These are phyloP conservation scores for Chydorus sphaericus DNA, from an alignment of 2,888 invertebrate species.

Conservation along the genomic window DNA sequence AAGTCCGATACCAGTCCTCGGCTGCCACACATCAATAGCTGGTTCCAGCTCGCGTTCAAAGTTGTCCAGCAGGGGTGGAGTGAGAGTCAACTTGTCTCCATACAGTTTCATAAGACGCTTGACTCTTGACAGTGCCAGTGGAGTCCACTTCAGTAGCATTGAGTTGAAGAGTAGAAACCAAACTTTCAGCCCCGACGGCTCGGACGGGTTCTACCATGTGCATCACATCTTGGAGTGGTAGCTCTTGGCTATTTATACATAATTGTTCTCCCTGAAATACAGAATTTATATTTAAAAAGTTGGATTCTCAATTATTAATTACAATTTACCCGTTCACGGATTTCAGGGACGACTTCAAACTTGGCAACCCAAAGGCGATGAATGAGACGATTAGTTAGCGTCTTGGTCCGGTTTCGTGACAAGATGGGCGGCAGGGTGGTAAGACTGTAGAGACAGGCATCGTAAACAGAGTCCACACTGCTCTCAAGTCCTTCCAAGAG, in stretches of 20 bases:
- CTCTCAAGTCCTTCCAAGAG: conserved; percentile 63
- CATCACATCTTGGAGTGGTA: conserved; percentile 41
- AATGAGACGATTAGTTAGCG: conserved; percentile 43
- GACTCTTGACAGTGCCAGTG: too few relatives aligned
- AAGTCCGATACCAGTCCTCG: conserved; percentile 73
- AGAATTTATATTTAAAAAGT: too few relatives aligned
- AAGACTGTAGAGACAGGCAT: conserved; percentile 45
- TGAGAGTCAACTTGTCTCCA: conserved; percentile 56
- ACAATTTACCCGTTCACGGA: conserved; percentile 48
- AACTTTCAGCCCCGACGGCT: conserved; percentile 61
- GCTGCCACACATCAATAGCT: conserved; percentile 79
- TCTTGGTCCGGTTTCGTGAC: conserved; percentile 41
- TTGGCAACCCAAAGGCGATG: conserved; percentile 69
- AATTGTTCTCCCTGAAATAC: too few relatives aligned
- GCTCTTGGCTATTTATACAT: too few relatives aligned
- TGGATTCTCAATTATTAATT: too few relatives aligned
- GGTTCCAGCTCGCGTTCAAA: conserved; percentile 78
- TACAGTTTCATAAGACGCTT: conserved; percentile 54
- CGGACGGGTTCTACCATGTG: conserved; percentile 71
- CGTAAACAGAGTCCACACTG: conserved; percentile 52
- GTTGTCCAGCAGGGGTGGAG: conserved; percentile 72
- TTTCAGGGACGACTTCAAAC: conserved; percentile 62
- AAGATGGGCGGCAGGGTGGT: conserved; percentile 45
- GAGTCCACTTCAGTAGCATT: conserved; percentile 38
- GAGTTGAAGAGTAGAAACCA: conserved; percentile 48